Evolutionary conservation across 1,140 invertebrate species (phyloP).

Genomic region (Portunus trituberculatus): DNA sequence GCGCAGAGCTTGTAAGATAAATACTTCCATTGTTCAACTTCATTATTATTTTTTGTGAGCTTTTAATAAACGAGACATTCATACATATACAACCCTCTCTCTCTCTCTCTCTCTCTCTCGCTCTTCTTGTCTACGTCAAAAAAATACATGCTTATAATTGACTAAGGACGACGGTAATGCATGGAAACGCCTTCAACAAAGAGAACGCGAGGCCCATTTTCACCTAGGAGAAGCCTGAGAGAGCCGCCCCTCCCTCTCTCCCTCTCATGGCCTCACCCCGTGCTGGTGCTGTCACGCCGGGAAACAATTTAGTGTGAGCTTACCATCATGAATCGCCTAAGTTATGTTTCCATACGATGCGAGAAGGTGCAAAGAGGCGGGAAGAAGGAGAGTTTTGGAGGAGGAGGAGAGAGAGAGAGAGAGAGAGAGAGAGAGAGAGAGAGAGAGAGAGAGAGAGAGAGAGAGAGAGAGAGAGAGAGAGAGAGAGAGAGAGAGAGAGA

Average conservation of each 20-base stretch:
- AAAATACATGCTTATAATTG: no score
- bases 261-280: background rate
- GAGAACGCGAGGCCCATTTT: no score
- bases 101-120: no score
- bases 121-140: no score
- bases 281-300: background rate
- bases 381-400: background rate
- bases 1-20: background rate
- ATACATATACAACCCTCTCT: no score
- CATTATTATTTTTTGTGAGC: background rate
- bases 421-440: background rate
- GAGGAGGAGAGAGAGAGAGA: no score
- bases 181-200: no score
- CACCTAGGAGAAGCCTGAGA: no score
- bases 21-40: constrained; percentile 9
- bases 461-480: background rate
- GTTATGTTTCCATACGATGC: background rate
- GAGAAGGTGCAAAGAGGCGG: background rate
- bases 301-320: background rate
- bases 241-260: no score
- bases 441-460: background rate
- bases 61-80: no score
- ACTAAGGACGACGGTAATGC: no score
- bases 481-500: constrained; percentile 23
- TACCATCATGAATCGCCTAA: background rate